A percentile compares a stretch with the other conserved stretches of the same genome.
Evolutionary conservation across 2,888 invertebrate species (phyloP).

Genomic region (Drosophila pseudotalamancana): DNA sequence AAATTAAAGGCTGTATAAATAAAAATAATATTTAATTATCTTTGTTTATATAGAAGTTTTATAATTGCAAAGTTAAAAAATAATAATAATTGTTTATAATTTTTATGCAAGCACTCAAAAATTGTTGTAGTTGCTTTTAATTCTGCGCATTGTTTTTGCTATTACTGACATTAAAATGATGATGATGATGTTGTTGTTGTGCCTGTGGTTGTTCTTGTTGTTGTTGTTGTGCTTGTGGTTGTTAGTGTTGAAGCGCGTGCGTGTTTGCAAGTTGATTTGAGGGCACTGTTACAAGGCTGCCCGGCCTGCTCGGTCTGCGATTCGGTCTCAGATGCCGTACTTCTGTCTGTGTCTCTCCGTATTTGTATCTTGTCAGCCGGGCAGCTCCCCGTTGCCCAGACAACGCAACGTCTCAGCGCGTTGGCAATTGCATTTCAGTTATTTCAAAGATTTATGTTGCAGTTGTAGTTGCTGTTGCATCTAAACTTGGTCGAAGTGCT

Average conservation of each 20-base stretch:
- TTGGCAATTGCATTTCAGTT: constrained; percentile 70
- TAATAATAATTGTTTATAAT: constrained; percentile 17
- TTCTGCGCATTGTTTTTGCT: constrained; percentile 36
- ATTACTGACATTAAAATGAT: constrained; percentile 38
- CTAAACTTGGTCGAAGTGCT: constrained; percentile 64
- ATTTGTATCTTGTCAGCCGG: constrained; percentile 13
- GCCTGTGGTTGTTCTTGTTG: constrained; percentile 38
- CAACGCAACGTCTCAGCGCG: constrained; percentile 53
- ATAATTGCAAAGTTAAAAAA: background rate
- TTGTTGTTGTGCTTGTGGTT: constrained; percentile 29
- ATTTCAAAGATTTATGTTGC: constrained; percentile 45
- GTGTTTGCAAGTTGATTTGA: constrained; percentile 75
- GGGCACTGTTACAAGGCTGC: constrained; percentile 82
- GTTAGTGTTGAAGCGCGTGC: constrained; percentile 58
- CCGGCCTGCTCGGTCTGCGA: constrained; percentile 55
- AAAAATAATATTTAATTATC: too few species aligned
- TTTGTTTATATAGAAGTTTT: background rate
- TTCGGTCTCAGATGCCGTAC: too few species aligned
- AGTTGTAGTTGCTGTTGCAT: constrained; percentile 21
- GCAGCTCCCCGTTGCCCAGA: constrained; percentile 61
- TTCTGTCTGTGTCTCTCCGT: constrained; percentile 12
- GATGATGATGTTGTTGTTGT: constrained; percentile 11
- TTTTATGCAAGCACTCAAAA: constrained; percentile 16
- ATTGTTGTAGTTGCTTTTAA: constrained; percentile 29
- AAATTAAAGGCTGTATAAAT: too few species aligned